Conservation (phyloP, 2,888 invertebrate species). For the Masnerella sp. region DNA sequence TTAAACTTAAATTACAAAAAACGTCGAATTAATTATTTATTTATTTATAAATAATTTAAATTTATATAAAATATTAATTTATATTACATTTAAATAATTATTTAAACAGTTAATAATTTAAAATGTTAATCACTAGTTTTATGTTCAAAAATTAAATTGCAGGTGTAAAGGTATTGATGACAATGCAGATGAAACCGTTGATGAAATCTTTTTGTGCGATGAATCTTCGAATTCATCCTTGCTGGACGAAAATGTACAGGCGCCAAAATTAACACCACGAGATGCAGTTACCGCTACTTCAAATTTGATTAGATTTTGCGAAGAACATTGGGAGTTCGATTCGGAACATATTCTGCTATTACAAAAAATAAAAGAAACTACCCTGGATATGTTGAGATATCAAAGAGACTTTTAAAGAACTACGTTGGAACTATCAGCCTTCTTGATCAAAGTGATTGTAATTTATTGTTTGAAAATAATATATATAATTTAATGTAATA, state of each 20-base stretch:
- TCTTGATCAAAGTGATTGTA: background rate
- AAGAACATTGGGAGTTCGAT: slow-evolving; percentile 16
- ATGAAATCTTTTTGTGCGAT: slow-evolving; percentile 1
- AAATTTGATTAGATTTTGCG: slow-evolving; percentile 6
- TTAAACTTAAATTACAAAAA: slow-evolving; percentile 7
- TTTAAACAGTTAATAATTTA: background rate
- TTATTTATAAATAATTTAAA: slow-evolving; percentile 4
- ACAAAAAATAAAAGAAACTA: slow-evolving; percentile 19
- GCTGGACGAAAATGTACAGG: background rate
- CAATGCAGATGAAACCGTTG: background rate
- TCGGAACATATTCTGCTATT: slow-evolving; percentile 3
- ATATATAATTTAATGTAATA: background rate
- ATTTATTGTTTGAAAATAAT: background rate
- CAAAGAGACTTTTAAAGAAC: background rate
- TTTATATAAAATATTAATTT: background rate
- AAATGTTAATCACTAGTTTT: background rate
- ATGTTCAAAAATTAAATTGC: slow-evolving; percentile 3
- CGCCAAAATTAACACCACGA: slow-evolving; percentile 1
- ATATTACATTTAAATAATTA: background rate
- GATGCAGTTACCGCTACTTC: slow-evolving; percentile 3
- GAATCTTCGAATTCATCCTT: slow-evolving; percentile 4
- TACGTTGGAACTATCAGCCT: background rate
- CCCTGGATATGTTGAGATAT: slow-evolving; percentile 5
- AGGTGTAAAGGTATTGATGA: background rate
- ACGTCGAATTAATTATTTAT: background rate